These are phyloP conservation scores for Pseudeuparius sepicola DNA, from an alignment of 2,888 invertebrate species.

Conservation along the genomic window DNA sequence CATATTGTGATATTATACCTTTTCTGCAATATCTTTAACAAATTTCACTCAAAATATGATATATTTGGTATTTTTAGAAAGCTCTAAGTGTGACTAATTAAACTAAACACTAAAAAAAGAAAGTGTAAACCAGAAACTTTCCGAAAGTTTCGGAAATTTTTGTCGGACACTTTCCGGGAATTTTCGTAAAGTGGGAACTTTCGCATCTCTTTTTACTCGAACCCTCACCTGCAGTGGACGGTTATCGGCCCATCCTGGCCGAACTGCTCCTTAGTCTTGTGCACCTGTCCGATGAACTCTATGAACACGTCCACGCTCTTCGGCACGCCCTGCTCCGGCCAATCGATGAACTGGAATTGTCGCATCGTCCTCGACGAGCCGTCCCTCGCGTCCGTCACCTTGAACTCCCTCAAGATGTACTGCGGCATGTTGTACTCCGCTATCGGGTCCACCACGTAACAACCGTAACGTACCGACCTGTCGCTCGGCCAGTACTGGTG, in stretches of 20 bases:
- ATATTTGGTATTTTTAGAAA: too few species aligned
- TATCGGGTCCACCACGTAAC: slow-evolving; percentile 97
- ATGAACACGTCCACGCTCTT: slow-evolving; percentile 98
- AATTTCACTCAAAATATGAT: too few species aligned
- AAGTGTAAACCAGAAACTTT: too few species aligned
- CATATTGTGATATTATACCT: too few species aligned
- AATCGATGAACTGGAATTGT: slow-evolving; percentile 94
- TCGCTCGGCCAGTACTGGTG: slow-evolving; percentile 99
- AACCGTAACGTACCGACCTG: slow-evolving; percentile 92
- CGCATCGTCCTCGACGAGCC: slow-evolving; percentile 91
- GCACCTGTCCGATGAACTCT: slow-evolving; percentile 98
- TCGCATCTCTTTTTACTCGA: too few species aligned
- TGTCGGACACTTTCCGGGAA: too few species aligned
- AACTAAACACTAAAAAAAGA: too few species aligned
- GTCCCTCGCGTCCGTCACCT: slow-evolving; percentile 96
- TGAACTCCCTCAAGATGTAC: slow-evolving; percentile 97
- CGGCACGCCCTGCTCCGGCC: slow-evolving; percentile 95
- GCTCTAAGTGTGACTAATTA: too few species aligned
- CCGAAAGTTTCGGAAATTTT: too few species aligned
- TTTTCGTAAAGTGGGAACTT: too few species aligned
- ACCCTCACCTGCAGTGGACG: slow-evolving; percentile 80
- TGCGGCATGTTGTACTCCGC: slow-evolving; percentile 99
- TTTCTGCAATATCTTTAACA: too few species aligned
- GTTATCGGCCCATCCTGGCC: slow-evolving; percentile 99
- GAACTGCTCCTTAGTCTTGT: slow-evolving; percentile 99